Base-by-base conservation (phyloP, 2,113 vertebrate genomes). In the Holacanthus passer region DNA sequence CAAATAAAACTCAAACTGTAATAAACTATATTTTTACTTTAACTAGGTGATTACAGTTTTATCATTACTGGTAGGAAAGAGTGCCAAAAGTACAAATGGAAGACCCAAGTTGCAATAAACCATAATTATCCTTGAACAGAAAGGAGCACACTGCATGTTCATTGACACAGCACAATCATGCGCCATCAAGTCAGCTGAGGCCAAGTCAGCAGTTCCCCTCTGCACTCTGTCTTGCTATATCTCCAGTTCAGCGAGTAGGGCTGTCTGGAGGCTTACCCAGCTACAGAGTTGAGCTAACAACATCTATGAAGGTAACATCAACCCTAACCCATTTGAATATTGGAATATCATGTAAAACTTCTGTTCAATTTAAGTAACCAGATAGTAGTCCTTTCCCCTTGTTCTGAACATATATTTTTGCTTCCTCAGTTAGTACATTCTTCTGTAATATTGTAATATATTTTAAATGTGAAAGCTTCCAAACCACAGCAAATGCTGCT, bases 181-280 rank as follows among this genome's bases (percentile, higher is more conserved):
- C 31, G 3, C 29, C 22, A 22, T 69, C 47, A 20, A 27, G 67
- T 31, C 37, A 39, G 22, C 59, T n/a, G n/a, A n/a, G n/a, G n/a
- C n/a, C n/a, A n/a, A n/a, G n/a, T 73, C 29, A 83, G 68, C 75
- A 83, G 53, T 27, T 7, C 50, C 48, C 17, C n/a, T n/a, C 41
- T n/a, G 29, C 48, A 31, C 50, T 52, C 53, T 20, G 35, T 35
- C 55, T n/a, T n/a, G 12, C 56, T 73, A 55, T 31, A 59, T 47
- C 55, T 71, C 31, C 45, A 62, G 8, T 32, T 77, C 58, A 64
- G 58, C 64, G 58, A 29, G 27, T 17, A 56, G 20, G 3, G 29
- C 53, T 62, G 32, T 65, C 48, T 69, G 74, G 63, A 73, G 43
- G 47, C 55, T 43, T 13, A 41, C 37, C 14, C 20, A n/a, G 41